phyloP scores from a whole-genome alignment of 2,888 invertebrate species.

The Anthrax anthrax region DNA sequence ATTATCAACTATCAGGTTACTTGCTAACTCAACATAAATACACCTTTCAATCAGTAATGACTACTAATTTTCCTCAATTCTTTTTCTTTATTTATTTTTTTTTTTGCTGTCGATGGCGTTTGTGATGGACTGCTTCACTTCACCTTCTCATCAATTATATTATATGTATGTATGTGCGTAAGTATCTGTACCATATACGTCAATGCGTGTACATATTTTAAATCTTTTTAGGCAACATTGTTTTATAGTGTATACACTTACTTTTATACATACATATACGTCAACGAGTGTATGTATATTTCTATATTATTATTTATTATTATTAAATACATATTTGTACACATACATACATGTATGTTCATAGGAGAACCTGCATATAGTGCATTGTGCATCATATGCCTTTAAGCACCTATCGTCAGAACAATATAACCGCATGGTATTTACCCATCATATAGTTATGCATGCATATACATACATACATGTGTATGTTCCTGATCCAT shows the following conservation, averaged over 20 bases:
- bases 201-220: background rate
- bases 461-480: too few relatives aligned
- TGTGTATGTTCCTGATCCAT: too few relatives aligned
- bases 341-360: background rate
- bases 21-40: conserved; percentile 9
- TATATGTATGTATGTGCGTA: background rate
- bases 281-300: background rate
- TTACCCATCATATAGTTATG: background rate
- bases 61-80: conserved; percentile 9
- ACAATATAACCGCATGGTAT: background rate
- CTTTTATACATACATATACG: too few relatives aligned
- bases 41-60: conserved; percentile 10
- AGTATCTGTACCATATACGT: background rate
- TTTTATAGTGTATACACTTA: too few relatives aligned
- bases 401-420: conserved; percentile 1
- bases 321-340: too few relatives aligned
- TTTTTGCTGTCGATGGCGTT: background rate
- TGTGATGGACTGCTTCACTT: background rate
- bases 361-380: background rate
- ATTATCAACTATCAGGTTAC: conserved; percentile 14
- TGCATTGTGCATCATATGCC: background rate
- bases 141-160: background rate
- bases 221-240: background rate
- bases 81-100: background rate
- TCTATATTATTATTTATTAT: background rate